A percentile compares a stretch with the other conserved stretches of the same genome.
These are phyloP conservation scores for Laticauda colubrina DNA, from an alignment of 2,113 vertebrate species.

Conservation along the genomic window DNA sequence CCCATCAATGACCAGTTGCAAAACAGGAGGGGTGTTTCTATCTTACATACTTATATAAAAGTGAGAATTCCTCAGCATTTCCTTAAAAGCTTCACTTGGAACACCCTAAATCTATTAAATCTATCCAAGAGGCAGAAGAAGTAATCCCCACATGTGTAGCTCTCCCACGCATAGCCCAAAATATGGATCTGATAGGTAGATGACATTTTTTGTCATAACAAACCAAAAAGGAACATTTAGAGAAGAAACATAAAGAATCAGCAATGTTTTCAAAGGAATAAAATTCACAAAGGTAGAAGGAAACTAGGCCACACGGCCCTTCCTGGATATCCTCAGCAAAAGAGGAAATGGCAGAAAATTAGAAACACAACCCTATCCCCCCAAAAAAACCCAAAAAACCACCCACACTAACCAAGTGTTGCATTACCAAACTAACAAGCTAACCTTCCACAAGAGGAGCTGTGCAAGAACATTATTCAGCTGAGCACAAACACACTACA, in stretches of 20 bases:
- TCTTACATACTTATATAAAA: background rate
- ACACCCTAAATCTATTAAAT: background rate
- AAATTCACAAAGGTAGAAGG: background rate
- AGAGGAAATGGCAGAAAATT: background rate
- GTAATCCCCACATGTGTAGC: background rate
- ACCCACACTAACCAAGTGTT: background rate
- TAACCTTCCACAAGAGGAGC: background rate
- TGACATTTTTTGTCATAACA: background rate
- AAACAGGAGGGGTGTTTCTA: background rate
- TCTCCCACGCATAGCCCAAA: background rate
- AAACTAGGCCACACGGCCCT: background rate
- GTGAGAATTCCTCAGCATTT: background rate
- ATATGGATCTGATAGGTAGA: background rate
- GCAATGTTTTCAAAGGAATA: background rate
- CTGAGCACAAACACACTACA: background rate
- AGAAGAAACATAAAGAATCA: background rate
- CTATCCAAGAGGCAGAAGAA: background rate
- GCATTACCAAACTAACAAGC: background rate
- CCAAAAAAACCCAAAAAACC: background rate
- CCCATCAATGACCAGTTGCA: background rate
- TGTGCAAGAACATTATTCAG: background rate
- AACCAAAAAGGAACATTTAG: background rate
- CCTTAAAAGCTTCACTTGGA: background rate
- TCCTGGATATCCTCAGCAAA: background rate
- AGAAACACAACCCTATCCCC: background rate